Conservation (phyloP, 2,113 vertebrate genomes). For the Cacatua alba region DNA sequence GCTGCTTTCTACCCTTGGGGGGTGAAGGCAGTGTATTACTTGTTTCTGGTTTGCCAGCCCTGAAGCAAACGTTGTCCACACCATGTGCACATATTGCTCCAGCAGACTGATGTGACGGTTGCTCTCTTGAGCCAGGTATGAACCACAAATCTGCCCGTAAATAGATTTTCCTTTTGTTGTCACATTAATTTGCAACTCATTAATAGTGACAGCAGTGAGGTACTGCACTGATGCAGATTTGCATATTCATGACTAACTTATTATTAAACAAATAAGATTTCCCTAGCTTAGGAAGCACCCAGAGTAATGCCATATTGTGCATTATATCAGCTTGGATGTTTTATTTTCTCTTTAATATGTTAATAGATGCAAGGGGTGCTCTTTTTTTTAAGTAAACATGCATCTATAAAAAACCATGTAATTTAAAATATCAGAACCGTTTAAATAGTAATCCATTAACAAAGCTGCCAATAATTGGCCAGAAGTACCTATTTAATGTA, state of each 20-base stretch:
- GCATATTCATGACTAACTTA: slow-evolving; percentile 84
- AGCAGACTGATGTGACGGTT: not conserved
- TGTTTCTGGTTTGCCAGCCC: not conserved
- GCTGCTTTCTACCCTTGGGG: slow-evolving; percentile 8
- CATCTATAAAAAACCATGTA: slow-evolving; percentile 70
- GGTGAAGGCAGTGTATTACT: fast-evolving
- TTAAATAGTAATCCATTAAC: slow-evolving; percentile 76
- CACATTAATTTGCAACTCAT: slow-evolving; percentile 85
- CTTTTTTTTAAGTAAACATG: slow-evolving; percentile 73
- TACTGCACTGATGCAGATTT: slow-evolving; percentile 77
- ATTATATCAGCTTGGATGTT: slow-evolving; percentile 75
- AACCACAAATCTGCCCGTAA: slow-evolving; percentile 75
- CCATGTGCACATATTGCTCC: not conserved
- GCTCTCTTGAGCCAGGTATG: slow-evolving; percentile 74
- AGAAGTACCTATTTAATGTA: slow-evolving; percentile 71
- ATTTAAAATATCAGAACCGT: slow-evolving; percentile 75
- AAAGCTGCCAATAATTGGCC: slow-evolving; percentile 77
- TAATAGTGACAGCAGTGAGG: slow-evolving; percentile 83
- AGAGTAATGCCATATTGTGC: slow-evolving; percentile 79
- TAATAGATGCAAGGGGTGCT: slow-evolving; percentile 75
- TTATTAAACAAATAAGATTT: slow-evolving; percentile 86
- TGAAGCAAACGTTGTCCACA: not conserved
- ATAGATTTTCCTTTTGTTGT: slow-evolving; percentile 85
- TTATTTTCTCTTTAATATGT: slow-evolving; percentile 80
- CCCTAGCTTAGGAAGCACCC: slow-evolving; percentile 77